Conservation (phyloP, 2,113 vertebrate species). For the Electrona antarctica region DNA sequence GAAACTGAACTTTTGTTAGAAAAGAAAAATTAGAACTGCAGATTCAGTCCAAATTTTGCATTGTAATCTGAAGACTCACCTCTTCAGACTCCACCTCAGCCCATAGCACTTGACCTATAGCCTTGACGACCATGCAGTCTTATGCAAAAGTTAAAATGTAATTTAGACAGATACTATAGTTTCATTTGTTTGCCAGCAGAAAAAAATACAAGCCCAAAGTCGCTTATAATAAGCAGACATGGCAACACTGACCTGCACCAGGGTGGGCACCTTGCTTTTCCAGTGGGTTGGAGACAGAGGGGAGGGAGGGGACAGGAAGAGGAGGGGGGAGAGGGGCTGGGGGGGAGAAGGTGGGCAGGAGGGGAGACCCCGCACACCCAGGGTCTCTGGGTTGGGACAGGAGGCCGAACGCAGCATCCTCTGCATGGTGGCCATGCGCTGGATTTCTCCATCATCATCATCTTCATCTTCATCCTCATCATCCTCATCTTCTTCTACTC, state of each 20-base stretch:
- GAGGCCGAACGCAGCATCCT: constrained; percentile 56
- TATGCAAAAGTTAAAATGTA: too few relatives aligned
- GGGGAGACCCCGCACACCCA: constrained; percentile 23
- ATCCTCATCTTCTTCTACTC: background rate
- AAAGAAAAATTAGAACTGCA: too few relatives aligned
- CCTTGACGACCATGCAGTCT: too few relatives aligned
- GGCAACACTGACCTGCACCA: constrained; percentile 14
- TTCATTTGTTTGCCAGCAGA: too few relatives aligned
- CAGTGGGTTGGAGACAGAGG: background rate
- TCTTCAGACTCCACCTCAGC: too few relatives aligned
- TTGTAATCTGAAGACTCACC: too few relatives aligned
- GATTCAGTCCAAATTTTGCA: too few relatives aligned
- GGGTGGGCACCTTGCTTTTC: background rate
- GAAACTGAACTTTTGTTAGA: too few relatives aligned
- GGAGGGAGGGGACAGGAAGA: constrained; percentile 9
- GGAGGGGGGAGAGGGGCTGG: background rate
- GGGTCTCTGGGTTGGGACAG: constrained; percentile 55
- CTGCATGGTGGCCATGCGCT: background rate
- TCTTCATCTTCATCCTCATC: constrained; percentile 11
- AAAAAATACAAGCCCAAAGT: too few relatives aligned
- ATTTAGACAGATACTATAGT: too few relatives aligned
- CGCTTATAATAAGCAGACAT: too few relatives aligned
- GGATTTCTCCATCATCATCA: background rate
- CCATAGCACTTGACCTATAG: too few relatives aligned
- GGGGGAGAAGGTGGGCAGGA: constrained; percentile 8